Conservation (phyloP, 2,113 vertebrate genomes). For the Colius striatus region DNA sequence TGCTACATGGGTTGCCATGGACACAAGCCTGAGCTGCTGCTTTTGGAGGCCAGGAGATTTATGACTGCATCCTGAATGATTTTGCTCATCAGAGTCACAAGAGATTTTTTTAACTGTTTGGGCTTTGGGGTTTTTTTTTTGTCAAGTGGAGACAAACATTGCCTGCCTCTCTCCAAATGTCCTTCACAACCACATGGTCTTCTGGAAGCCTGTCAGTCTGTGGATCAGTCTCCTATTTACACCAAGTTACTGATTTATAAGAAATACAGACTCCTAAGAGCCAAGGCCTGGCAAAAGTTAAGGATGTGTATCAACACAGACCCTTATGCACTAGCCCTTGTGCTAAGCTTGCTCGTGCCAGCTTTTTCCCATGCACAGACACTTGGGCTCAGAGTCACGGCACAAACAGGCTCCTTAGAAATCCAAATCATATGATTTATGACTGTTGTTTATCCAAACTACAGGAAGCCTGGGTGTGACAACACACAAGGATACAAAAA, state of each 20-base stretch:
- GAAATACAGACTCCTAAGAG: neutral
- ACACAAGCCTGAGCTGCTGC: conserved; percentile 55
- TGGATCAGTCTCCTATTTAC: neutral
- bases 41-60: conserved; percentile 60
- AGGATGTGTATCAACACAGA: neutral
- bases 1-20: conserved; percentile 67
- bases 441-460: conserved; percentile 20
- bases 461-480: conserved; percentile 30
- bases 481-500: neutral
- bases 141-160: conserved; percentile 28
- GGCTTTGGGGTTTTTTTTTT: neutral
- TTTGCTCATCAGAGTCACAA: conserved; percentile 37
- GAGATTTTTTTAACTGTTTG: neutral
- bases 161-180: neutral
- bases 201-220: neutral
- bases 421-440: conserved; percentile 3
- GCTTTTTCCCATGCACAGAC: neutral
- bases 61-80: conserved; percentile 34
- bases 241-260: neutral
- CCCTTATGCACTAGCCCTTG: neutral
- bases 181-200: neutral
- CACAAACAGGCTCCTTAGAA: neutral
- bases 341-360: neutral
- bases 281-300: neutral
- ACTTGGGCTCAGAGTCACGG: neutral